A percentile compares a stretch with the other conserved stretches of the same genome.
Conservation (phyloP, 1,140 invertebrate genomes). For the Dendrolimus kikuchii region DNA sequence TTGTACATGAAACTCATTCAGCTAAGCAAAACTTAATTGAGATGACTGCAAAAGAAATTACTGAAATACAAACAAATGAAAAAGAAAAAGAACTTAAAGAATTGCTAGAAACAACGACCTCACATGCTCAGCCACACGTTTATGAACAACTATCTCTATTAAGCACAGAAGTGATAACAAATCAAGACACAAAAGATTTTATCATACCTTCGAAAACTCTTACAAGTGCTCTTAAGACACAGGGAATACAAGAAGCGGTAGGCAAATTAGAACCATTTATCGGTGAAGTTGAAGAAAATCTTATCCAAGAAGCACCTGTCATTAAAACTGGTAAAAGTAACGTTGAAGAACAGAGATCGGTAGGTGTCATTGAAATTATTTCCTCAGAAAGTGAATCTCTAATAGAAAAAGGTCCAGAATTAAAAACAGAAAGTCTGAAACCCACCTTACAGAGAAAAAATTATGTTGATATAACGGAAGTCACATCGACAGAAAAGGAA, state of each 20-base stretch:
- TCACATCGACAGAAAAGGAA: constrained; percentile 23
- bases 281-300: constrained; percentile 34
- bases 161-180: constrained; percentile 32
- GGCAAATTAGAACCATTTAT: constrained; percentile 34
- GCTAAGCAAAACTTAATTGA: constrained; percentile 25
- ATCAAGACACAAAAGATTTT: constrained; percentile 32
- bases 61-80: constrained; percentile 34
- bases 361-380: constrained; percentile 40
- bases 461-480: constrained; percentile 18
- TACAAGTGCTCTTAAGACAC: constrained; percentile 21
- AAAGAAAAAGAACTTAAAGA: constrained; percentile 29
- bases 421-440: constrained; percentile 18
- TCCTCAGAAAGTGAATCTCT: constrained; percentile 29
- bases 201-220: constrained; percentile 12
- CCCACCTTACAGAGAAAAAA: constrained; percentile 15
- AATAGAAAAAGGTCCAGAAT: constrained; percentile 7
- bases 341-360: constrained; percentile 33
- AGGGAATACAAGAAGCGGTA: constrained; percentile 33
- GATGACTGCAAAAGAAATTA: constrained; percentile 30
- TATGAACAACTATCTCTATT: constrained; percentile 34
- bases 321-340: constrained; percentile 15
- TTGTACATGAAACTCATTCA: constrained; percentile 17
- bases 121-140: constrained; percentile 19
- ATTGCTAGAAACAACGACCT: constrained; percentile 9
- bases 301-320: constrained; percentile 6